Evolutionary conservation across 2,113 vertebrate species (phyloP), one percentile per base, ranked within the genome.

Genomic region (Lates calcarifer): DNA sequence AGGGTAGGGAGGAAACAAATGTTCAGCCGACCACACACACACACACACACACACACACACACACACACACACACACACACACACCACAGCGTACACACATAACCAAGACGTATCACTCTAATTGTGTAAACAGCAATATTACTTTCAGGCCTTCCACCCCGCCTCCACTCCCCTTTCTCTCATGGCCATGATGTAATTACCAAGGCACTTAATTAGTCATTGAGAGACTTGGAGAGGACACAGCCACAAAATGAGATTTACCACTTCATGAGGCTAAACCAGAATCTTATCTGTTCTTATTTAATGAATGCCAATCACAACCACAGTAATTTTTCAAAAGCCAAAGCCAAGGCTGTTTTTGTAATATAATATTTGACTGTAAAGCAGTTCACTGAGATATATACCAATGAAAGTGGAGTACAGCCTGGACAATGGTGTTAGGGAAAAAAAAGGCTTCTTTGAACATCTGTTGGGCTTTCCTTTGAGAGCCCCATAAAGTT

Each of bases 201-300:
- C 70, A 80, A 89, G 87, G 89, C 95, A 96, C 94, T 79, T 92
- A 92, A 96, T 96, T 94, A 95, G 93, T 92, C 91, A 89, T 85
- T 90, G 64, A 84, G 79, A 78, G 77, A 85, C 66, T 66, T 81
- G 78, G 57, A 84, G 71, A 17, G 37, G 35, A 68, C 39, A 63
- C 43, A 58, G 69, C 58, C 69, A 68, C 26, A 66, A 81, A 82
- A 65, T 67, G 61, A 75, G 70, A 90, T 87, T 86, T 79, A 85
- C 45, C 80, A 80, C 45, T 77, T 62, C 41, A 37, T 5, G 33
- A 74, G 15, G 45, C 37, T 53, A 37, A 68, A 85, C 60, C 57
- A 80, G 53, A 87, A 78, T 68, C 31, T 39, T 39, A 64, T 70
- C 9, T 22, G 17, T 22, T 77, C 45, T 79, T 57, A 57, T 77